phyloP scores from a whole-genome alignment of 1,140 invertebrate species.

The Lethocerus indicus region DNA sequence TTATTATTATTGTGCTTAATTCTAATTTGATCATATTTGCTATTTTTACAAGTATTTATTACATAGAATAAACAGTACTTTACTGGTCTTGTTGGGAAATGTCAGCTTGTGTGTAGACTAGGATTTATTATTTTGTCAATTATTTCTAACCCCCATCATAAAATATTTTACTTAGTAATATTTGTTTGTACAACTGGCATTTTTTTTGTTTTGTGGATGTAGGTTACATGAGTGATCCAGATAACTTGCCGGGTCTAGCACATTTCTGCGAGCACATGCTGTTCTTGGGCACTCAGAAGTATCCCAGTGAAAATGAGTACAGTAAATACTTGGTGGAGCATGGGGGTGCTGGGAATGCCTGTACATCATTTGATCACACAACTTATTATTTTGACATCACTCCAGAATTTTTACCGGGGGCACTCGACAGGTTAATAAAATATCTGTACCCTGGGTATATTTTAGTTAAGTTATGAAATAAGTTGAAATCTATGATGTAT shows the following conservation, averaged over 20 bases:
- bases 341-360: slow-evolving; percentile 78
- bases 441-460: slow-evolving; percentile 7
- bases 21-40: no score
- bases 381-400: slow-evolving; percentile 91
- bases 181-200: no score
- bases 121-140: no score
- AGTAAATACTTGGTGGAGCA: slow-evolving; percentile 76
- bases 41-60: no score
- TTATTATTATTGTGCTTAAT: no score
- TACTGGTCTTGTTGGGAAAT: no score
- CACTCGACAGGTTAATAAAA: slow-evolving; percentile 57
- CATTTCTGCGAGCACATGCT: slow-evolving; percentile 99
- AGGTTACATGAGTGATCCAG: slow-evolving; percentile 77
- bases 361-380: slow-evolving; percentile 75
- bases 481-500: not conserved
- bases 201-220: no score
- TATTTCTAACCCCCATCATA: no score
- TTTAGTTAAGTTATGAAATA: not conserved
- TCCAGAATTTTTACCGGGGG: slow-evolving; percentile 55
- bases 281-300: slow-evolving; percentile 87
- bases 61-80: no score
- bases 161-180: no score
- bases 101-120: no score
- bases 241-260: slow-evolving; percentile 72
- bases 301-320: slow-evolving; percentile 88